Evolutionary conservation across 2,888 invertebrate genomes (phyloP), one percentile per base, ranked within the genome.

Genomic region (Chirona hameri): DNA sequence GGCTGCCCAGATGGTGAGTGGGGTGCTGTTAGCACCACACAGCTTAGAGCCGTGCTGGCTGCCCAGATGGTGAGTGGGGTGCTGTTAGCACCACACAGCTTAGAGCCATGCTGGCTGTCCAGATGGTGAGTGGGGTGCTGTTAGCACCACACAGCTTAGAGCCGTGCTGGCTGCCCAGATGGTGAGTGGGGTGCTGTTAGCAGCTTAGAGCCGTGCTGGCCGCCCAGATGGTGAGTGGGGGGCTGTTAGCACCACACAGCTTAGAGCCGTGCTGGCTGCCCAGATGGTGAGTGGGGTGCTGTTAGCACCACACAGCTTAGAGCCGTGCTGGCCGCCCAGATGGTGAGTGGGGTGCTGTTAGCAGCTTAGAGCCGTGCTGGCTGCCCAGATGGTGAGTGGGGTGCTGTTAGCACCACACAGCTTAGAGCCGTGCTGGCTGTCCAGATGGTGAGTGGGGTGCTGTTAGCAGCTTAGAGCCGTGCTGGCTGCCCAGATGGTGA

Each of bases 1-100:
- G 24, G 76, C 76, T 1, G 76, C 76, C 2, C 46, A 46, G 60
- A 60, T 84, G 81, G 86, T 86, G 3, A 83, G 76, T 29, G 14
- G 39, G 4, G 39, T 7, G 39, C n/a, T n/a, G n/a, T n/a, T n/a
- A n/a, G n/a, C n/a, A n/a, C n/a, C n/a, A n/a, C n/a, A n/a, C n/a
- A n/a, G n/a, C n/a, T n/a, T n/a, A 39, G 39, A 39, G 39, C 39
- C 39, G 39, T 39, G 39, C 39, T 39, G 4, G 39, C 39, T 39
- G 39, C 39, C 39, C 39, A 39, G n/a, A n/a, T n/a, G 81, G 82
- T 84, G 24, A 4, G 46, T 0, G 76, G 76, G 1, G 46, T n/a
- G n/a, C 39, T 0, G 46, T 76, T 9, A 24, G 24, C 76, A 76
- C 76, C 24, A 14, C 76, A 10, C 76, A 76, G 24, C 76, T 76